Percentiles rank a stretch among this genome's conserved stretches.
phyloP scores from a whole-genome alignment of 2,797 vertebrate genomes.

The Cirrhinus mrigala region DNA sequence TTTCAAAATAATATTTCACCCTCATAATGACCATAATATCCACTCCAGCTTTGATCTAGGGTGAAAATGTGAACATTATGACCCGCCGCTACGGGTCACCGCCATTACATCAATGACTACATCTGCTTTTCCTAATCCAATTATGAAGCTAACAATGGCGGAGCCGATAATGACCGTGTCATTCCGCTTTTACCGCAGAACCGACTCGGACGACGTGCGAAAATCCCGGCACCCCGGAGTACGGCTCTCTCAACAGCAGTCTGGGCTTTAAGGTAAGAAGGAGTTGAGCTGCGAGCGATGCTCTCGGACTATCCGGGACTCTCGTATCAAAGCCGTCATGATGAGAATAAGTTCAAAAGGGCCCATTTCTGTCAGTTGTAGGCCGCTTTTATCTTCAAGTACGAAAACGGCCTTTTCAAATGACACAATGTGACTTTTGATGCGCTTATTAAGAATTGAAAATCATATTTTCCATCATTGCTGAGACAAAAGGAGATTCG shows the following conservation, averaged over 20 bases:
- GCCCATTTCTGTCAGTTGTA: conserved; percentile 31
- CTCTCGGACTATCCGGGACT: conserved; percentile 12
- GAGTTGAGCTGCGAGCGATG: background rate
- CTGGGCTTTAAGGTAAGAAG: conserved; percentile 91
- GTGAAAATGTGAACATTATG: background rate
- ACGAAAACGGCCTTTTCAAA: conserved; percentile 13
- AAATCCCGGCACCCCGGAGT: conserved; percentile 91
- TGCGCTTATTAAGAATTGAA: conserved; percentile 17
- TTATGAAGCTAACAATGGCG: background rate
- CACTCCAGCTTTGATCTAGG: background rate
- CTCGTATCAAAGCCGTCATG: conserved; percentile 31
- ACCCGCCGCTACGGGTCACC: background rate
- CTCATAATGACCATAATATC: background rate
- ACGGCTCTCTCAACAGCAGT: conserved; percentile 93
- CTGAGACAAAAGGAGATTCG: conserved; percentile 27
- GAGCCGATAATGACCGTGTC: background rate
- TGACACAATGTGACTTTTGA: conserved; percentile 10
- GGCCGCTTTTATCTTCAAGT: conserved; percentile 12
- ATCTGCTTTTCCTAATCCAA: background rate
- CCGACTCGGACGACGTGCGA: conserved; percentile 90
- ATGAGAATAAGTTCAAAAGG: conserved; percentile 21
- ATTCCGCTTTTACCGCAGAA: conserved; percentile 77
- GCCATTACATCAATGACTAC: background rate
- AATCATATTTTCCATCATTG: conserved; percentile 28
- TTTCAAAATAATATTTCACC: background rate